A percentile compares a stretch with the other conserved stretches of the same genome.
Evolutionary conservation across 2,797 vertebrate genomes (phyloP).

Genomic region (Sandelia bainsii): DNA sequence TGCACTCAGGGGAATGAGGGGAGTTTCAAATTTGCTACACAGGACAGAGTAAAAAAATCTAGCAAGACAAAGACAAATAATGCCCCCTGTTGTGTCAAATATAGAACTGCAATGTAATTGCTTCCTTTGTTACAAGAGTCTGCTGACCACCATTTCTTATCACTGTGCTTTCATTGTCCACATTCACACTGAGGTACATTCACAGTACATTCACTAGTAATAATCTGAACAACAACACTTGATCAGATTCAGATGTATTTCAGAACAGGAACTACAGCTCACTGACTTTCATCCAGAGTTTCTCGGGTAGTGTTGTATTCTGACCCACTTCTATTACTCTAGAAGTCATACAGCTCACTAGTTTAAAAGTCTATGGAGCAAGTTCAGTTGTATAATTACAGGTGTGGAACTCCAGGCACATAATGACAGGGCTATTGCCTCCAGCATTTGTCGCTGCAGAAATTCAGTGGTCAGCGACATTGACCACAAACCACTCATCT

Average conservation of each 20-base stretch:
- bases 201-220: neutral
- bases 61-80: conserved; percentile 3
- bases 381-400: neutral
- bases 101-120: conserved; percentile 7
- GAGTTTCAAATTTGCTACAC: neutral
- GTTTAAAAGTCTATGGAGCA: neutral
- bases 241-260: too few relatives aligned
- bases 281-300: neutral
- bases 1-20: neutral
- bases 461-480: neutral
- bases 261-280: neutral
- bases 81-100: conserved; percentile 23
- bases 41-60: neutral
- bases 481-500: neutral
- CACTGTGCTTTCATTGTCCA: neutral
- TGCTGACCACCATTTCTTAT: neutral
- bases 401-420: neutral
- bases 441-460: too few relatives aligned
- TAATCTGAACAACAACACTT: neutral
- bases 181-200: neutral
- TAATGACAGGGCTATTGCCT: neutral
- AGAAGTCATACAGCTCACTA: neutral
- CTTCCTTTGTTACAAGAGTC: neutral
- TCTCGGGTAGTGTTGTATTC: neutral
- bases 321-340: neutral